Percentiles rank a stretch among this genome's conserved stretches.
Conservation (phyloP, 2,113 vertebrate species). For the Eidolon helvum region DNA sequence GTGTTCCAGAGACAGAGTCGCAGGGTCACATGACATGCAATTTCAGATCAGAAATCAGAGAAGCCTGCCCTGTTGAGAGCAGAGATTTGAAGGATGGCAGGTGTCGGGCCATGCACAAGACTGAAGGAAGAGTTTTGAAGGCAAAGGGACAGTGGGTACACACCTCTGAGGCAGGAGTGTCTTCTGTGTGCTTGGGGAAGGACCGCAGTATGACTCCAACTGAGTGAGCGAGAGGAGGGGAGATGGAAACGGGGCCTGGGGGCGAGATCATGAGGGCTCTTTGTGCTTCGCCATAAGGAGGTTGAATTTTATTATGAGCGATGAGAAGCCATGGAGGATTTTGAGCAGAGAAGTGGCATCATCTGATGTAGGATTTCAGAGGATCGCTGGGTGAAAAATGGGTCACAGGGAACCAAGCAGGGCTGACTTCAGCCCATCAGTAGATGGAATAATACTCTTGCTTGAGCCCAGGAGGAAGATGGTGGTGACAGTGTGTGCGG, state of each 20-base stretch:
- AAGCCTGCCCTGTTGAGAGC: neutral
- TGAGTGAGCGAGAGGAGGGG: rapidly evolving
- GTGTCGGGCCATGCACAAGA: rapidly evolving
- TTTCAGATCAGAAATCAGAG: neutral
- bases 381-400: neutral
- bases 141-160: no score
- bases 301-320: neutral
- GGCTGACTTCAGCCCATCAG: neutral
- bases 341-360: neutral
- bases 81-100: neutral
- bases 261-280: rapidly evolving
- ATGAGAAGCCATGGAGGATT: neutral
- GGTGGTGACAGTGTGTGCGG: rapidly evolving
- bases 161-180: rapidly evolving
- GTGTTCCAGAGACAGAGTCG: no score
- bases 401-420: no score
- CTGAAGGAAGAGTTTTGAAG: neutral
- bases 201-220: no score
- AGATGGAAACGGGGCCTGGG: rapidly evolving
- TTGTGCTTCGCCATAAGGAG: neutral
- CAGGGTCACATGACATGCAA: no score
- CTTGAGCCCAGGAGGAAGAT: rapidly evolving
- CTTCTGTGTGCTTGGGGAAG: neutral
- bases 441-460: neutral
- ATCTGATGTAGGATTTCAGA: neutral